Conservation (phyloP, 2,888 invertebrate genomes). For the Hyles lineata region DNA sequence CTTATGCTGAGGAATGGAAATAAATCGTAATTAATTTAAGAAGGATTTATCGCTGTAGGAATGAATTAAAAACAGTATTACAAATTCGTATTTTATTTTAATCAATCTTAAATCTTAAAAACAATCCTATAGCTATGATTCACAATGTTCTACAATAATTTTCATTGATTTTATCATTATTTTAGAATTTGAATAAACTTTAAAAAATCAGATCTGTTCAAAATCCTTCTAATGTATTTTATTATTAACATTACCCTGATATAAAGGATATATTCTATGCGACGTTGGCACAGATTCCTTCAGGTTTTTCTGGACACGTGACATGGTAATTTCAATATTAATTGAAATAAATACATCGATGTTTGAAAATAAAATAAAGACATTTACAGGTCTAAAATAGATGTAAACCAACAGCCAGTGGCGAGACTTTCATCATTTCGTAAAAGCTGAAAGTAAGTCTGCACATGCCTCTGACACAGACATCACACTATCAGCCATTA, state of each 20-base stretch:
- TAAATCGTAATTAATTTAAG: too few relatives aligned
- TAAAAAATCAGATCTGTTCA: slow-evolving; percentile 25
- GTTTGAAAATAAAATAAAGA: too few relatives aligned
- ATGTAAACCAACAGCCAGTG: too few relatives aligned
- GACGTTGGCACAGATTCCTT: slow-evolving; percentile 56
- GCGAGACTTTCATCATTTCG: too few relatives aligned
- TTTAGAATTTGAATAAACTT: slow-evolving; percentile 26
- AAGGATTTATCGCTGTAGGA: not conserved
- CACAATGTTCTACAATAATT: slow-evolving; percentile 24
- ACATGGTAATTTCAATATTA: not conserved
- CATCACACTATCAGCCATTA: too few relatives aligned
- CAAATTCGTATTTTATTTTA: slow-evolving; percentile 65
- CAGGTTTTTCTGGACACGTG: slow-evolving; percentile 19
- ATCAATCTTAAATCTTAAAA: slow-evolving; percentile 63
- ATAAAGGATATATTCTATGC: slow-evolving; percentile 63
- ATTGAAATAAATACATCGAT: too few relatives aligned
- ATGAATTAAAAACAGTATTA: slow-evolving; percentile 39
- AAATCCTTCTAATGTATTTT: slow-evolving; percentile 12
- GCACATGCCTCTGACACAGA: too few relatives aligned
- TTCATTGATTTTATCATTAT: slow-evolving; percentile 24
- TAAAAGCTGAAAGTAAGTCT: too few relatives aligned
- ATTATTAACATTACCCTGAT: slow-evolving; percentile 67
- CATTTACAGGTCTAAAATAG: too few relatives aligned
- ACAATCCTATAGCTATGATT: slow-evolving; percentile 44
- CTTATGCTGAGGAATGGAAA: too few relatives aligned